phyloP scores from a whole-genome alignment of 2,113 vertebrate species.

The Suncus etruscus region DNA sequence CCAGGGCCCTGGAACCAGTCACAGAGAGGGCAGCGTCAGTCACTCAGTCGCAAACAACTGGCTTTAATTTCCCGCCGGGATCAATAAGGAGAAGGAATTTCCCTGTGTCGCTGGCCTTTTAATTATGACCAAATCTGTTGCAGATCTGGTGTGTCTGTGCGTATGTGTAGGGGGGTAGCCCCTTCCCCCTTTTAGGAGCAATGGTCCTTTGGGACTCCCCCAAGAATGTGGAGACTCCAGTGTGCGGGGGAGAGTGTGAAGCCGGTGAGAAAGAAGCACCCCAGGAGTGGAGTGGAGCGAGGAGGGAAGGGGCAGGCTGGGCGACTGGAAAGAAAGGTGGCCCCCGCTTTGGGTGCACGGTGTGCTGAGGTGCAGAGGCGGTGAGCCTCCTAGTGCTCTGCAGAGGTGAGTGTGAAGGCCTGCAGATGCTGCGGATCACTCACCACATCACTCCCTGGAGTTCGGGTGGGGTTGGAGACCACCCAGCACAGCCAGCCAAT shows the following conservation, averaged over 20 bases:
- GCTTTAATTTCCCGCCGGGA: slow-evolving; percentile 80
- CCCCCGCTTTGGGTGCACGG: no score
- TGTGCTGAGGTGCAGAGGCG: background rate
- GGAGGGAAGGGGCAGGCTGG: background rate
- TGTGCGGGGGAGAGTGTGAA: background rate
- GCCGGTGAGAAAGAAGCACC: background rate
- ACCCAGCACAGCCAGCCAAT: background rate
- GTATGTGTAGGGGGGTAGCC: background rate
- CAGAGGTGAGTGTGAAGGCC: background rate
- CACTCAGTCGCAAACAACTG: slow-evolving; percentile 70
- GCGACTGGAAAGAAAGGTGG: no score
- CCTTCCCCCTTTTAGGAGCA: background rate
- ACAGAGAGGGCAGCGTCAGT: slow-evolving; percentile 33
- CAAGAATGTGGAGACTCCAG: slow-evolving; percentile 54
- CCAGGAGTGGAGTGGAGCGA: background rate
- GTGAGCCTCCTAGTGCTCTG: background rate
- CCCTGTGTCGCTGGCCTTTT: slow-evolving; percentile 74
- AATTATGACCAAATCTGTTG: slow-evolving; percentile 72
- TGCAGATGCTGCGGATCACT: no score
- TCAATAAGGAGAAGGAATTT: slow-evolving; percentile 80
- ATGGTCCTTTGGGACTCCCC: background rate
- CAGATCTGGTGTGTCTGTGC: slow-evolving; percentile 36
- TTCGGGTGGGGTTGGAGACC: background rate
- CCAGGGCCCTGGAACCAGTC: background rate
- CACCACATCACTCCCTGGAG: background rate